phyloP scores from a whole-genome alignment of 2,888 invertebrate genomes.

The Cantharis lateralis region DNA sequence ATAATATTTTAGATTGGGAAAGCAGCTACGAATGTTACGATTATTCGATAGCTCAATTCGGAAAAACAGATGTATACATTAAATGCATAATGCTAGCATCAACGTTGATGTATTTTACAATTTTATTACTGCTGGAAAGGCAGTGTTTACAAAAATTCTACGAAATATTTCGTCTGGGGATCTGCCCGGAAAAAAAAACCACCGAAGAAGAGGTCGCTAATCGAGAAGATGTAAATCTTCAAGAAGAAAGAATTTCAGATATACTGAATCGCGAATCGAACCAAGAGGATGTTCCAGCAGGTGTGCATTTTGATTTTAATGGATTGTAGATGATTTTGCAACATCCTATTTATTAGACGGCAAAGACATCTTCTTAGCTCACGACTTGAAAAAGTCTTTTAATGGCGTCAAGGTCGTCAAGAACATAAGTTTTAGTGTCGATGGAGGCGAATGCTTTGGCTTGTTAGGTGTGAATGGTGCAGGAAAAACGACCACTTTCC shows the following conservation, averaged over 20 bases:
- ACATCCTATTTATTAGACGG: not conserved
- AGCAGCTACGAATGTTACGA: not conserved
- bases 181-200: not conserved
- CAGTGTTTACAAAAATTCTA: not conserved
- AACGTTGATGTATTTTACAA: not conserved
- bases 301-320: not conserved
- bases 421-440: constrained; percentile 71
- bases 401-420: constrained; percentile 45
- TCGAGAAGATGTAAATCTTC: not conserved
- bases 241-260: not conserved
- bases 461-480: constrained; percentile 86
- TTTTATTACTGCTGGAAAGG: not conserved
- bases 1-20: not conserved
- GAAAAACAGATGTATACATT: not conserved
- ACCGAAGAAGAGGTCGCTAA: constrained; percentile 31
- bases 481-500: constrained; percentile 84
- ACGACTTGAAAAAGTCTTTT: constrained; percentile 66
- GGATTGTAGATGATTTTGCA: not conserved
- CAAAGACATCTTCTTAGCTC: constrained; percentile 62
- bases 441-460: constrained; percentile 77
- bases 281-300: not conserved
- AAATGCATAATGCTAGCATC: not conserved
- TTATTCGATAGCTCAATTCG: too few relatives aligned
- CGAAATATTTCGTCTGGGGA: not conserved
- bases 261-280: not conserved